Evolutionary conservation across 2,888 invertebrate species (phyloP).

Genomic region (Brachypterus glaber): DNA sequence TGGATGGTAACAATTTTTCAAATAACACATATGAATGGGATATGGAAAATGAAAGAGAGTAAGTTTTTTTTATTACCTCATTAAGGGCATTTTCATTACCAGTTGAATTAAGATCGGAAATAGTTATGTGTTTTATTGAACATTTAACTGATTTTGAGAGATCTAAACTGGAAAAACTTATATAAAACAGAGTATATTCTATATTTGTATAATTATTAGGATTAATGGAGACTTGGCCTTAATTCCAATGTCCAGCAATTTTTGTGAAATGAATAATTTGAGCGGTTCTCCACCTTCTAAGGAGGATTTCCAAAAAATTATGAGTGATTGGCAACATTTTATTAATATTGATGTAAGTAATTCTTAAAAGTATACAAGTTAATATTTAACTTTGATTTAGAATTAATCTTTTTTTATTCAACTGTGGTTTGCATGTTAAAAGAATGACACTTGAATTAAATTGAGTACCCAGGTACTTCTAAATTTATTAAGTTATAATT

Average conservation of each 20-base stretch:
- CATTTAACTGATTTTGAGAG: conserved; percentile 8
- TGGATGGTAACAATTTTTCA: conserved; percentile 14
- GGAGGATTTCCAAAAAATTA: conserved; percentile 44
- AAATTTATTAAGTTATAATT: too few species aligned
- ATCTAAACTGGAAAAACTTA: conserved; percentile 5
- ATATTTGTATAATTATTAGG: conserved; percentile 22
- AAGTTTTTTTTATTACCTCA: conserved; percentile 23
- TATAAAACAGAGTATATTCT: too few species aligned
- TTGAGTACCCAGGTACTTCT: too few species aligned
- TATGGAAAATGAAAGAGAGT: conserved; percentile 36
- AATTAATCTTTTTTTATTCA: too few species aligned
- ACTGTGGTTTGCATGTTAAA: too few species aligned
- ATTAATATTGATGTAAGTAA: conserved; percentile 41
- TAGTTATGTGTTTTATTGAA: too few species aligned
- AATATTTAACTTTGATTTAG: too few species aligned
- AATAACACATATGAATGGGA: conserved; percentile 21
- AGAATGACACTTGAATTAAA: too few species aligned
- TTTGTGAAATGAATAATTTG: conserved; percentile 23
- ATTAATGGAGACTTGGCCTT: conserved; percentile 40
- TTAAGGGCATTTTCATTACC: too few species aligned
- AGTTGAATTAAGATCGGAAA: too few species aligned
- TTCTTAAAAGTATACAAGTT: too few species aligned
- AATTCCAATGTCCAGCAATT: conserved; percentile 36
- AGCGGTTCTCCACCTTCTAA: conserved; percentile 33
- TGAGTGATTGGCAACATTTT: conserved; percentile 45